Evolutionary conservation across 2,113 vertebrate genomes (phyloP).

Genomic region (Sitta europaea): DNA sequence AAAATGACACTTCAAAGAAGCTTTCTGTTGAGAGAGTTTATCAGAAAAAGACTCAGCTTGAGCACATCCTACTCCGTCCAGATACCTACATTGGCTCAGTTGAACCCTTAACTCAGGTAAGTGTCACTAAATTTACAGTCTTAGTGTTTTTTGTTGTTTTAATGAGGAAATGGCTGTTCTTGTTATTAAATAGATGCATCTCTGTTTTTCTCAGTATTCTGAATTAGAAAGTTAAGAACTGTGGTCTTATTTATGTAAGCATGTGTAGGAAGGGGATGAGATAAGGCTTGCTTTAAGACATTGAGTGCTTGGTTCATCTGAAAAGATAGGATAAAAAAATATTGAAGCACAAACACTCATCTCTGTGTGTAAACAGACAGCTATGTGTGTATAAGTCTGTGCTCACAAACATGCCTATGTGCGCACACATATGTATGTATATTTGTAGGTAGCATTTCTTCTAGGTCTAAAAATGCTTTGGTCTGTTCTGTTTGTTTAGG

Average conservation of each 20-base stretch:
- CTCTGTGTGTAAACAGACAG: background rate
- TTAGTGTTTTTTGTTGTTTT: background rate
- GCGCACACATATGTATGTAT: fast-evolving
- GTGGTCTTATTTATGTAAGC: background rate
- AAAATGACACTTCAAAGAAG: constrained; percentile 88
- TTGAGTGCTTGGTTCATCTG: background rate
- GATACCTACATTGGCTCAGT: constrained; percentile 96
- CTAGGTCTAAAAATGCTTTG: background rate
- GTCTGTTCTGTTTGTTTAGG: background rate
- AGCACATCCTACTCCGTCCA: constrained; percentile 97
- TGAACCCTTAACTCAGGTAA: constrained; percentile 92
- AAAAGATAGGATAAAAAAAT: background rate
- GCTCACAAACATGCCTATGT: background rate
- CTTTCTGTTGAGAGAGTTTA: constrained; percentile 97
- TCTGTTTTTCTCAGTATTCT: background rate
- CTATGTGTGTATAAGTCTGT: background rate
- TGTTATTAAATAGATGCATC: background rate
- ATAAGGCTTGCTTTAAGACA: background rate
- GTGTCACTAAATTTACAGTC: background rate
- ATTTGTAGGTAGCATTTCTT: background rate
- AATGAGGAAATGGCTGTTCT: background rate
- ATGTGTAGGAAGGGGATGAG: background rate
- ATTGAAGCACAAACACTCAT: background rate
- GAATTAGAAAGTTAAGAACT: background rate
- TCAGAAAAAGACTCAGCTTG: constrained; percentile 98